A percentile compares a stretch with the other conserved stretches of the same genome.
Evolutionary conservation across 2,797 vertebrate genomes (phyloP).

Genomic region (Anableps anableps): DNA sequence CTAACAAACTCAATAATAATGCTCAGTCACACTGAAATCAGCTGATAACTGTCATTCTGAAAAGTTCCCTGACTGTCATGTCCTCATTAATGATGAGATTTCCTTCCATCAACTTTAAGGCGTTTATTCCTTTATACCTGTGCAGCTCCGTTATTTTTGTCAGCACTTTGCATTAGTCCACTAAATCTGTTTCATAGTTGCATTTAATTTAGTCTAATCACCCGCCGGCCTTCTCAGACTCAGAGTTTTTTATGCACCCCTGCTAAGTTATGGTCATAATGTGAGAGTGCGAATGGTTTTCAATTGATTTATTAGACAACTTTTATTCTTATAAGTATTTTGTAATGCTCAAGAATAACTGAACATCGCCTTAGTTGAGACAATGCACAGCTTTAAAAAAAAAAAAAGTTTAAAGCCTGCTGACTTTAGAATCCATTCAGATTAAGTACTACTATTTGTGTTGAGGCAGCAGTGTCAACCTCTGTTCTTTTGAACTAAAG

Average conservation of each 20-base stretch:
- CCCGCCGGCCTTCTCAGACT: not conserved
- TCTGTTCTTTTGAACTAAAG: conserved; percentile 5
- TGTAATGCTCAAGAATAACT: not conserved
- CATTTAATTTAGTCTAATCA: not conserved
- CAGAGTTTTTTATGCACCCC: not conserved
- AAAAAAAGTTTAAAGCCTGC: not conserved
- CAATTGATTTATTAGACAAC: not conserved
- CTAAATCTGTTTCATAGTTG: not conserved
- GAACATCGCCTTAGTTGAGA: not conserved
- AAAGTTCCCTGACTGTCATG: not conserved
- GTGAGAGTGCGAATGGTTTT: not conserved
- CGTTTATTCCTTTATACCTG: not conserved
- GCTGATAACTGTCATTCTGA: conserved; percentile 1
- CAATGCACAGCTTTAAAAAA: not conserved
- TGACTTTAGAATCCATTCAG: conserved; percentile 1
- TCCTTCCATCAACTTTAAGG: not conserved
- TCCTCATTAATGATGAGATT: not conserved
- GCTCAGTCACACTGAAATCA: conserved; percentile 2
- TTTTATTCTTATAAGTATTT: not conserved
- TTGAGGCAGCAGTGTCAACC: not conserved
- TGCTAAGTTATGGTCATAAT: not conserved
- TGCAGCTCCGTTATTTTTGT: not conserved
- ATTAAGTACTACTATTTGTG: not conserved
- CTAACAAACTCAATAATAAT: not conserved
- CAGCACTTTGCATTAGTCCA: not conserved